phyloP scores from a whole-genome alignment of 2,888 invertebrate species.

The Octodonta nipae region DNA sequence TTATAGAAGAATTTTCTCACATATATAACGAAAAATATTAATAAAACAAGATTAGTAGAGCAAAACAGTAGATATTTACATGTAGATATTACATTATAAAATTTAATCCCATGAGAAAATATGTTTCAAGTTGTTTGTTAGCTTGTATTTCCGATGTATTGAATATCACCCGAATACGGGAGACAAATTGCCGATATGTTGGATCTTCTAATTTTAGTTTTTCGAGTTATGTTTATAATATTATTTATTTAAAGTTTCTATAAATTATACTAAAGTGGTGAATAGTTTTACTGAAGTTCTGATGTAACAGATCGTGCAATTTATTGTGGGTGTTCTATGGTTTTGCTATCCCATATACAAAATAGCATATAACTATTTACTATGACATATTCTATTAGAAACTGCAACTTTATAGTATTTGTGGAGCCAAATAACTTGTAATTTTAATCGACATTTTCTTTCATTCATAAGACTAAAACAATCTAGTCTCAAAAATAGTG shows the following conservation, averaged over 20 bases:
- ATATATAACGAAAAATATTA: too few species aligned
- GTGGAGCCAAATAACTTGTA: constrained; percentile 16
- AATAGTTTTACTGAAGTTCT: constrained; percentile 3
- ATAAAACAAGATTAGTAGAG: too few species aligned
- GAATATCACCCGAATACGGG: constrained; percentile 7
- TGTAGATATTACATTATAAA: too few species aligned
- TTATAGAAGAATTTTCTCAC: too few species aligned
- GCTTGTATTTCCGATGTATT: constrained; percentile 11
- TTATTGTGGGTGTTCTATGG: constrained; percentile 13
- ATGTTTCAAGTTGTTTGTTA: constrained; percentile 11
- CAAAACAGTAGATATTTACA: too few species aligned
- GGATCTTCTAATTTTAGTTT: too few species aligned
- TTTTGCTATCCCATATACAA: constrained; percentile 20
- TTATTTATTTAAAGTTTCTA: neutral
- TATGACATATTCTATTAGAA: neutral
- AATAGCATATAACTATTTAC: constrained; percentile 15
- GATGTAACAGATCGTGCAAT: constrained; percentile 12
- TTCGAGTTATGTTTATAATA: too few species aligned
- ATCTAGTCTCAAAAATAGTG: constrained; percentile 17
- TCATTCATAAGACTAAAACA: constrained; percentile 13
- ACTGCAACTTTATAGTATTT: constrained; percentile 17
- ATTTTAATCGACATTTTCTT: constrained; percentile 8
- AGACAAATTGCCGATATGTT: constrained; percentile 9
- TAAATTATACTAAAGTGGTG: too few species aligned
- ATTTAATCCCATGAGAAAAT: too few species aligned